Base-by-base conservation (phyloP, 1,140 invertebrate genomes). In the Procambarus virginalis region DNA sequence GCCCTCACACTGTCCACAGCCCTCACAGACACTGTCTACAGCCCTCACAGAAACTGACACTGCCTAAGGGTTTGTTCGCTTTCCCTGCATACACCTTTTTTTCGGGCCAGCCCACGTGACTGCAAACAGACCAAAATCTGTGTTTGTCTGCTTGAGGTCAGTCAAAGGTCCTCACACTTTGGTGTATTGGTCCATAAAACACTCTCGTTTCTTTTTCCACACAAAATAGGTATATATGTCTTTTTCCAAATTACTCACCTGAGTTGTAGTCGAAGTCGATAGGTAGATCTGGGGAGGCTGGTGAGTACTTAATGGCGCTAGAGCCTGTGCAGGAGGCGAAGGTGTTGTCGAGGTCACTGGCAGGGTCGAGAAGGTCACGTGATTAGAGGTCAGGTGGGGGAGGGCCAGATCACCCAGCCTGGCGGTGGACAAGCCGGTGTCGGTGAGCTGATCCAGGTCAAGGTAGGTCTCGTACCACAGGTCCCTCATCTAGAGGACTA, bases 391-490 rank as follows among this genome's bases (percentile, higher is more conserved):
- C 88, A 89, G 76, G 75, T 89, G 88, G 75, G 88, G 88, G 55
- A 89, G 20, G 88, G 88, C 80, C 88, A 89, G 81, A 73, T 89
- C 88, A 89, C 80, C 88, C 88, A 84, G 88, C 64, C 88, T 81
- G 88, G 88, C 60, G 88, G 88, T 84, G 81, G 88, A 77, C 49
- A 89, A 81, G 81, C 88, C 88, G 73, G 88, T 68, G 81, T 89
- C 81, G 88, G 88, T 84, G 81, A 89, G 81, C 81, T 89, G 88
- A 89, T 89, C 88, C 88, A 89, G 88, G 88, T 89, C 88, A 84
- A 89, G 81, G 81, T 89, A 89, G 88, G 88, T 89, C 88, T 89
- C 88, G 88, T 89, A 89, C 88, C 88, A 89, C 81, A 89, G 81
- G 88, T 89, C 88, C 88, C 88, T 89, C 88, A 89, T 89, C 88